Percentiles rank a stretch among this genome's conserved stretches.
Evolutionary conservation across 2,113 vertebrate genomes (phyloP).

Genomic region (Onychostruthus taczanowskii): DNA sequence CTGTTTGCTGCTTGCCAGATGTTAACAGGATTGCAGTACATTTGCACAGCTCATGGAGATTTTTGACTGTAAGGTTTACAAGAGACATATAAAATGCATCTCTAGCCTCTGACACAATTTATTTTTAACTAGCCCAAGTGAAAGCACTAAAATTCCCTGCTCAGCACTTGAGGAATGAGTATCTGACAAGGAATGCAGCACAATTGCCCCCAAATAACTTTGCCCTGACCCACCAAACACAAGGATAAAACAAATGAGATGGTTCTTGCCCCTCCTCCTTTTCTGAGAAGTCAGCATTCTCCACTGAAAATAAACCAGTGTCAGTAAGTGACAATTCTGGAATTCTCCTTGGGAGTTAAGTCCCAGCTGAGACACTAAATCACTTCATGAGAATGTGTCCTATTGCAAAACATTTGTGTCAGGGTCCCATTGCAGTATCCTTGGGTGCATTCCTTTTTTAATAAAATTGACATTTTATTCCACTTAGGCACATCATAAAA

Average conservation of each 20-base stretch:
- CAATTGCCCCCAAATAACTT: conserved; percentile 35
- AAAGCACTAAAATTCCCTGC: neutral
- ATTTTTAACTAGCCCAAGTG: neutral
- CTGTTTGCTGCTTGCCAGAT: conserved; percentile 36
- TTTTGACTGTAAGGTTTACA: conserved; percentile 31
- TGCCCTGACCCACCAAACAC: conserved; percentile 19
- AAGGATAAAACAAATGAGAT: conserved; percentile 42
- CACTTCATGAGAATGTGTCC: neutral
- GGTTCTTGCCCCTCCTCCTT: neutral
- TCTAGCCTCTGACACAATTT: neutral
- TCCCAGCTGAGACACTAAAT: conserved; percentile 33
- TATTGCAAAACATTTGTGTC: neutral
- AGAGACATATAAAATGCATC: conserved; percentile 18
- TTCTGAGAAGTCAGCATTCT: conserved; percentile 63
- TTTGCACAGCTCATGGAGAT: conserved; percentile 51
- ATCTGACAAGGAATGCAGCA: conserved; percentile 37
- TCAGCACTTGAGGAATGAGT: neutral
- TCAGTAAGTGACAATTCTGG: conserved; percentile 51
- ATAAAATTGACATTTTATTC: conserved; percentile 28
- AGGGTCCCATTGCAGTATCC: neutral
- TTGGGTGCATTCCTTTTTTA: conserved; percentile 21
- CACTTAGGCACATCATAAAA: conserved; percentile 24
- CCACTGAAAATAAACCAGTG: conserved; percentile 52
- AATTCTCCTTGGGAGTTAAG: conserved; percentile 36
- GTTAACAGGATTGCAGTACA: neutral